Percentiles rank a stretch among this genome's conserved stretches.
phyloP scores from a whole-genome alignment of 1,140 invertebrate genomes.

The Tetraneura akinire region DNA sequence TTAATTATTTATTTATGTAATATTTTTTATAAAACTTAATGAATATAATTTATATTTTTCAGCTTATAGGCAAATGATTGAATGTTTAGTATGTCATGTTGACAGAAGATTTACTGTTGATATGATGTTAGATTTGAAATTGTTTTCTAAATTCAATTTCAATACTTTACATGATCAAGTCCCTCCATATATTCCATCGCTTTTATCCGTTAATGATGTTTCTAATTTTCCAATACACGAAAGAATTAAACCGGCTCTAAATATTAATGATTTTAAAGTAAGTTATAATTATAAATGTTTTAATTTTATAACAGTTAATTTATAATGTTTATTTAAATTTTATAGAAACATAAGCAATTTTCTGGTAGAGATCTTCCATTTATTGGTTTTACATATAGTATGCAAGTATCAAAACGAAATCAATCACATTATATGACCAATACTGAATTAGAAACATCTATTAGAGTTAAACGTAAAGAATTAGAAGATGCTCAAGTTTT shows the following conservation, averaged over 20 bases:
- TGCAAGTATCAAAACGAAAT: slow-evolving; percentile 42
- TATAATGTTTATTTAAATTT: slow-evolving; percentile 58
- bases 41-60: slow-evolving; percentile 13
- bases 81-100: slow-evolving; percentile 44
- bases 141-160: slow-evolving; percentile 53
- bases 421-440: slow-evolving; percentile 37
- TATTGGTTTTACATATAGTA: slow-evolving; percentile 91
- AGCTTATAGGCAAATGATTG: slow-evolving; percentile 46
- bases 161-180: slow-evolving; percentile 61
- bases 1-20: too few relatives aligned
- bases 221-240: slow-evolving; percentile 80
- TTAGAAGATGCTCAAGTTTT: slow-evolving; percentile 46
- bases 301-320: background rate
- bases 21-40: too few relatives aligned
- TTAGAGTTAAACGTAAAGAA: slow-evolving; percentile 33
- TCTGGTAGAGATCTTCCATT: slow-evolving; percentile 98
- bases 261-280: slow-evolving; percentile 52
- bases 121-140: slow-evolving; percentile 42
- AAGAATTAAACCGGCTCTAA: slow-evolving; percentile 35
- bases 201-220: slow-evolving; percentile 96
- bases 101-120: slow-evolving; percentile 46
- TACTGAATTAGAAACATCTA: slow-evolving; percentile 41
- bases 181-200: slow-evolving; percentile 94
- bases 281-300: background rate
- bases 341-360: slow-evolving; percentile 94